Evolutionary conservation across 1,140 invertebrate species (phyloP).

Genomic region (Atta texana): DNA sequence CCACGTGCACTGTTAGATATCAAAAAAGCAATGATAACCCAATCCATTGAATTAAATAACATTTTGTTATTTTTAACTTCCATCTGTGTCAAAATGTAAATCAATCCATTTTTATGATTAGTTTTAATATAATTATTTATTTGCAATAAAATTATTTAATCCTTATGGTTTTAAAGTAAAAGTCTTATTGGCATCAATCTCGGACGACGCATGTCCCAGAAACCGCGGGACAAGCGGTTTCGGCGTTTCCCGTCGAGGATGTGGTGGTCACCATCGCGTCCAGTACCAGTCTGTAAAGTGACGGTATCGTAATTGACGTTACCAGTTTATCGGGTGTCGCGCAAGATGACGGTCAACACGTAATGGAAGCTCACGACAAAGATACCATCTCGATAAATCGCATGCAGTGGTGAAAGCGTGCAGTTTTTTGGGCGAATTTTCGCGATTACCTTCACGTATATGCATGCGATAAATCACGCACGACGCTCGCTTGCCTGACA

Average conservation of each 20-base stretch:
- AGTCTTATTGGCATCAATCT: constrained; percentile 24
- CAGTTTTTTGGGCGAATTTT: constrained; percentile 64
- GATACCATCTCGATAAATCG: constrained; percentile 59
- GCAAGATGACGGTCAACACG: constrained; percentile 53
- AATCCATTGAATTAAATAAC: no score
- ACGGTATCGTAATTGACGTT: constrained; percentile 54
- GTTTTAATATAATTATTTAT: not conserved
- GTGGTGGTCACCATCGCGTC: constrained; percentile 18
- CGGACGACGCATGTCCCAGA: constrained; percentile 28
- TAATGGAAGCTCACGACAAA: constrained; percentile 60
- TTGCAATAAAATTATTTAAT: not conserved
- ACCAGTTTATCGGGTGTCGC: constrained; percentile 62
- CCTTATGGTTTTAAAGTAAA: not conserved
- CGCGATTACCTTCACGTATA: constrained; percentile 43
- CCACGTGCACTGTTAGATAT: not conserved
- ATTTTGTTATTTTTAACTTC: no score
- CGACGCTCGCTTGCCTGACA: not conserved
- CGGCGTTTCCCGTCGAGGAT: constrained; percentile 59
- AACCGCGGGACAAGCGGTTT: constrained; percentile 54
- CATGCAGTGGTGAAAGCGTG: constrained; percentile 49
- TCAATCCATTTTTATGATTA: no score
- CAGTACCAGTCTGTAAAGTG: not conserved
- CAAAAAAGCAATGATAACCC: no score
- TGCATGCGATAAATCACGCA: constrained; percentile 66
- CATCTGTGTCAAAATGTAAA: no score